Conservation (phyloP, 2,888 invertebrate genomes). For the Hololepta plana region DNA sequence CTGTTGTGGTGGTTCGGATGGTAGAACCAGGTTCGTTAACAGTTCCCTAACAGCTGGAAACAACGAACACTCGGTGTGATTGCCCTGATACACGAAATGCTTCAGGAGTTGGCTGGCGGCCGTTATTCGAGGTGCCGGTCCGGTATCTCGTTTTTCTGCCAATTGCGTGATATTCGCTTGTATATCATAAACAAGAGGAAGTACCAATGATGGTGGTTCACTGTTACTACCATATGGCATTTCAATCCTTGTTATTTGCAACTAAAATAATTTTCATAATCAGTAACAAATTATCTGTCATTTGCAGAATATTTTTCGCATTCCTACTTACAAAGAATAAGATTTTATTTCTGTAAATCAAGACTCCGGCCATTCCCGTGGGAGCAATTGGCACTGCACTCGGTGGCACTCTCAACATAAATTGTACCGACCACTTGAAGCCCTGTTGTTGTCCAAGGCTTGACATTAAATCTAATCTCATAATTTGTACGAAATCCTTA, state of each 20-base stretch:
- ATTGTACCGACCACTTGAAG: slow-evolving; percentile 77
- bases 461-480: slow-evolving; percentile 46
- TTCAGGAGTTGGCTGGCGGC: slow-evolving; percentile 47
- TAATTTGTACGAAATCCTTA: slow-evolving; percentile 81
- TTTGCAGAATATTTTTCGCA: too few species aligned
- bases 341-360: slow-evolving; percentile 73
- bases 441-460: slow-evolving; percentile 39
- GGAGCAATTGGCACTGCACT: slow-evolving; percentile 73
- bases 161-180: slow-evolving; percentile 71
- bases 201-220: slow-evolving; percentile 56
- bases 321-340: slow-evolving; percentile 67
- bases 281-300: too few species aligned
- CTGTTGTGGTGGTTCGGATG: slow-evolving; percentile 52
- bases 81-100: slow-evolving; percentile 49
- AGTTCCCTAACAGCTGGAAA: slow-evolving; percentile 84
- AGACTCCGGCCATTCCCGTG: slow-evolving; percentile 74
- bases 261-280: too few species aligned
- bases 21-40: slow-evolving; percentile 63
- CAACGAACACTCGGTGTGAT: slow-evolving; percentile 64
- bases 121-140: slow-evolving; percentile 36
- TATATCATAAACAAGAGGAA: slow-evolving; percentile 83
- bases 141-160: slow-evolving; percentile 62
- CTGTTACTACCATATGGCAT: slow-evolving; percentile 37
- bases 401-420: slow-evolving; percentile 85
- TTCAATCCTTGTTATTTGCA: slow-evolving; percentile 55